Conservation (phyloP, 2,797 vertebrate genomes). For the Lycodopsis pacificus region DNA sequence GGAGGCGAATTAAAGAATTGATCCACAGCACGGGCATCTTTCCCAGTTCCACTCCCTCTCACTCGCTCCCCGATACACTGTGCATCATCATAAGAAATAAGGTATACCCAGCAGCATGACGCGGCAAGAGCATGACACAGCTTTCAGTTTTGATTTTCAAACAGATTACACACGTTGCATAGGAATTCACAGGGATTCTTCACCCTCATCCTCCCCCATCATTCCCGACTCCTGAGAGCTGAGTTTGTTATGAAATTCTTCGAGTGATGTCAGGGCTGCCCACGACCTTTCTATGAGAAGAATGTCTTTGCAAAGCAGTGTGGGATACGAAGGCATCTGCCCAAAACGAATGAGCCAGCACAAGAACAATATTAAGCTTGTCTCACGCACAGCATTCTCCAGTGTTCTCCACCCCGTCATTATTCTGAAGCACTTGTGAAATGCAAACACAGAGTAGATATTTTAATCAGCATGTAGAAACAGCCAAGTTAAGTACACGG, state of each 20-base stretch:
- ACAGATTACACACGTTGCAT: conserved; percentile 56
- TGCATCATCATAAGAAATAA: conserved; percentile 70
- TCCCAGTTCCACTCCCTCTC: conserved; percentile 51
- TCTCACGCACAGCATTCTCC: conserved; percentile 64
- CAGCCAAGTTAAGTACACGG: conserved; percentile 62
- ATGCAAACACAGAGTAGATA: conserved; percentile 66
- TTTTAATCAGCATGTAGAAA: conserved; percentile 67
- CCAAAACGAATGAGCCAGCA: conserved; percentile 56
- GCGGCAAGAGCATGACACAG: conserved; percentile 69
- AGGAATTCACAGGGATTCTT: conserved; percentile 74
- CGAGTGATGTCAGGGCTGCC: conserved; percentile 76
- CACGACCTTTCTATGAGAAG: conserved; percentile 78
- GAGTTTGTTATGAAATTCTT: conserved; percentile 82
- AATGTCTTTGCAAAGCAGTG: conserved; percentile 70
- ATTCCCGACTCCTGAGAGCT: conserved; percentile 74
- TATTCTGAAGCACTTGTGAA: conserved; percentile 69
- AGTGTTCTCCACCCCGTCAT: conserved; percentile 68
- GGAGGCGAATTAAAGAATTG: conserved; percentile 43
- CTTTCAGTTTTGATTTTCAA: conserved; percentile 67
- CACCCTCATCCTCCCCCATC: conserved; percentile 68
- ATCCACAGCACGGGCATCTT: conserved; percentile 58
- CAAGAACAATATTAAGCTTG: conserved; percentile 78
- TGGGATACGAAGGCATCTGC: conserved; percentile 68
- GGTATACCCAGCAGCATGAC: conserved; percentile 69
- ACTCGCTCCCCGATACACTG: conserved; percentile 35